These are phyloP conservation scores for Calcarius lapponicus DNA, from an alignment of 2,797 vertebrate genomes.

Conservation along the genomic window DNA sequence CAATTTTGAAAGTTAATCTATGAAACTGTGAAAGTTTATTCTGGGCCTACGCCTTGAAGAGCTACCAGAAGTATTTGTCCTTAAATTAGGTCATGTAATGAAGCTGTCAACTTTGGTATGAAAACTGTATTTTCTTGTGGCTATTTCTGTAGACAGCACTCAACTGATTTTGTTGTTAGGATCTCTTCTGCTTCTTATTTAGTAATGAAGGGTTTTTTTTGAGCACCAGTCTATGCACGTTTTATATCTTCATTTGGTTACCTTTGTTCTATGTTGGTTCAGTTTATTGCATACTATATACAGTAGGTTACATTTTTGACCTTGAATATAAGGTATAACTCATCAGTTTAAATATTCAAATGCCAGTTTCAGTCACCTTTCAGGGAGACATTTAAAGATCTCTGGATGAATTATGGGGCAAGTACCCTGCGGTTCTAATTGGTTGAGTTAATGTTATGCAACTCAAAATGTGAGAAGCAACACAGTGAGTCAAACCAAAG, in stretches of 20 bases:
- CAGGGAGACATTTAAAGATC: background rate
- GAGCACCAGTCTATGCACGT: background rate
- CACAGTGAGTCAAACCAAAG: background rate
- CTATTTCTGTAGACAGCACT: background rate
- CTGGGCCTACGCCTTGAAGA: rapidly evolving
- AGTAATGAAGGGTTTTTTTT: background rate
- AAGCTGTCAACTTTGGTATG: background rate
- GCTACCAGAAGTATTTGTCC: background rate
- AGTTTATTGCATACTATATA: background rate
- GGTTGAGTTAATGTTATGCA: background rate
- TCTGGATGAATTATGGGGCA: background rate
- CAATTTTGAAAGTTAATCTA: background rate
- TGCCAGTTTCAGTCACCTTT: background rate
- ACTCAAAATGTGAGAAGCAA: background rate
- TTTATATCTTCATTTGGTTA: background rate
- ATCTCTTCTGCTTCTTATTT: background rate
- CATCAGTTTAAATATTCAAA: background rate
- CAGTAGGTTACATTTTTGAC: background rate
- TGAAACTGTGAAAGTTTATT: background rate
- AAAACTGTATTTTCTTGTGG: background rate
- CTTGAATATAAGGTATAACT: background rate
- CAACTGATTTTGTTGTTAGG: background rate
- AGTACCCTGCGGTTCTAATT: background rate
- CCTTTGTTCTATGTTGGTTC: background rate
- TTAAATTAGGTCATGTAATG: background rate